Evolutionary conservation across 2,113 vertebrate genomes (phyloP), one percentile per base, ranked within the genome.

Genomic region (Butorides virescens): DNA sequence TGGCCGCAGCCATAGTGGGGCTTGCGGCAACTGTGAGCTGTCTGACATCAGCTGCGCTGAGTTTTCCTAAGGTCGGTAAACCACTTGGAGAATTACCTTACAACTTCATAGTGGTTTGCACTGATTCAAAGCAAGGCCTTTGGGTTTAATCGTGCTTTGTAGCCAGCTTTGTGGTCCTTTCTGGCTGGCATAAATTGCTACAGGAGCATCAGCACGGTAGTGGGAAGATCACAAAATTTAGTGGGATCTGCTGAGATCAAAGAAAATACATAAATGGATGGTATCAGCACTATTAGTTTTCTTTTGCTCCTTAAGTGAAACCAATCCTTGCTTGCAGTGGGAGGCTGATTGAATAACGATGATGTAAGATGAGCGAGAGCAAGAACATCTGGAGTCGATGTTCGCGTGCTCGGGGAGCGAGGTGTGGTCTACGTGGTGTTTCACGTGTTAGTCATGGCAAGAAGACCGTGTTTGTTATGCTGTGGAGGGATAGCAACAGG

Each of bases 61-160:
- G 10, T 19, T 37, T 10, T 23, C 4, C 44, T 56, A 8, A n/a
- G 49, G 55, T 5, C 12, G 32, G 9, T 13, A 67, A n/a, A 17
- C 53, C 7, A 0, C 65, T 39, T 47, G 58, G 65, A 11, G 4
- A 16, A 17, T 22, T 11, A 10, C 36, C 17, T 21, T 47, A 3
- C 3, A 15, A 16, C 63, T 49, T 7, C 6, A 1, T 1, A 7
- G 8, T 2, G 3, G 0, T 8, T 14, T 10, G 32, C 49, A 36
- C 29, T 2, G 2, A 4, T 21, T 15, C 47, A 4, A 2, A 42
- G 70, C 53, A 21, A 50, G 66, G 37, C 61, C 21, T 4, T 30
- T 14, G 67, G 34, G 16, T 44, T 86, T 34, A 3, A 2, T 1
- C 3, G 11, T 12, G 53, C 68, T 65, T 7, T 9, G 15, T 20